Base-by-base conservation (phyloP, 2,113 vertebrate genomes). In the Porphyrio hochstetteri region DNA sequence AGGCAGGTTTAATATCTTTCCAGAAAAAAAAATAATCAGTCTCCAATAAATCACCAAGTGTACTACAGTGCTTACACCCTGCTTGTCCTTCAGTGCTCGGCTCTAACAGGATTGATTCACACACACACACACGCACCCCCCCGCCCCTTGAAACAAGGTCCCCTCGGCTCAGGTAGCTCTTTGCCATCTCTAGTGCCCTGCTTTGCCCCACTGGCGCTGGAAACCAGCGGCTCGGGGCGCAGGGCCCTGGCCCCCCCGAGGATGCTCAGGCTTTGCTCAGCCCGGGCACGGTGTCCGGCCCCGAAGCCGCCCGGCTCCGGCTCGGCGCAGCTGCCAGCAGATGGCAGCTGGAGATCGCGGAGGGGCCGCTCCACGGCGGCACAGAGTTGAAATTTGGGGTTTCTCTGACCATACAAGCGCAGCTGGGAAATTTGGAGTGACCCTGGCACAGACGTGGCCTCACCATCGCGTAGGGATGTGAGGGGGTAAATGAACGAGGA, bases 271-370 rank as follows among this genome's bases (percentile, higher is more conserved):
- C 27, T 31, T 3, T 7, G 10, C 24, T 3, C 50, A 10, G 27
- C 42, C 55, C 5, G 31, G 53, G 55, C 31, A 1, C 3, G 11
- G 36, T 11, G 40, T 15, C 76, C 20, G 2, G 61, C 50, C 15
- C 55, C 3, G 5, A 33, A 7, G 67, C 7, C 42, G 18, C 2
- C 64, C 1, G 2, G 56, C 77, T 67, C 86, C 6, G 5, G 23
- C 46, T 5, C 17, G 4, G 55, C 1, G 0, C 87, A 2, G 27
- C 33, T 28, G 76, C 96, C 97, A 95, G 95, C 94, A 97, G 97
- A 85, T 97, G 97, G 97, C 96, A 96, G 97, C 91, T 90, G 94
- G 40, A 91, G 91, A 96, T 96, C 94, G 20, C 92, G 1, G 61
- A 93, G 93, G 64, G 24, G 56, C 64, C 1, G n/a, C 57, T 63